Evolutionary conservation across 1,140 invertebrate genomes (phyloP), one percentile per base, ranked within the genome.

Genomic region (Aricia agestis): DNA sequence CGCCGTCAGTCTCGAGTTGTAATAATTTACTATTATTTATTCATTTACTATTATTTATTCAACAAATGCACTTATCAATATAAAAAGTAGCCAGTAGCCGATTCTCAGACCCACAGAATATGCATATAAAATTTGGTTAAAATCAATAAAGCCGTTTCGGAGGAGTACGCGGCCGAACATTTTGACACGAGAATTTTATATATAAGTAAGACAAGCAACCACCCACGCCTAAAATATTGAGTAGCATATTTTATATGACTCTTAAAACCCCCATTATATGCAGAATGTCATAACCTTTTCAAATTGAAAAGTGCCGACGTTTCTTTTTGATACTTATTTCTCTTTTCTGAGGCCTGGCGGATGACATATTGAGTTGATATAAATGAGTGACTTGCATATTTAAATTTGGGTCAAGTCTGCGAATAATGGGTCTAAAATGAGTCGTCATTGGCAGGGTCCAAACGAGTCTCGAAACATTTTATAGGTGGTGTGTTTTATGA

Each of bases 351-450:
- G 59, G 18, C 59, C 7, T 63, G 58, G 10, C 18, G 59, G 59
- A 18, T 63, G 59, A 63, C 59, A 19, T 19, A 19, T 18, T 19
- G 17, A 25, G 19, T 63, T 63, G 18, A 63, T 19, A 63, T 52
- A 59, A 59, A 63, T 19, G 18, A 19, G 59, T 19, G 59, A 63
- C 59, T 63, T 63, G 59, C 59, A 63, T 63, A 63, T 63, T 63
- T 63, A 11, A 31, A 63, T 19, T 10, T 63, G 59, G 18, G 59
- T 63, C 59, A 19, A 19, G 59, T 13, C 59, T 63, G 59, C 59
- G 18, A 25, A 63, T 63, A 63, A 63, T 19, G 19, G 59, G 6
- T 63, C 59, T 11, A 63, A 19, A 63, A 63, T 19, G 19, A 18
- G 7, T 63, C 59, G 10, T 31, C 18, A 63, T 63, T 10, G 59